Percentiles rank a stretch among this genome's conserved stretches.
phyloP scores from a whole-genome alignment of 2,888 invertebrate species.

The Dichetophora obliterata region DNA sequence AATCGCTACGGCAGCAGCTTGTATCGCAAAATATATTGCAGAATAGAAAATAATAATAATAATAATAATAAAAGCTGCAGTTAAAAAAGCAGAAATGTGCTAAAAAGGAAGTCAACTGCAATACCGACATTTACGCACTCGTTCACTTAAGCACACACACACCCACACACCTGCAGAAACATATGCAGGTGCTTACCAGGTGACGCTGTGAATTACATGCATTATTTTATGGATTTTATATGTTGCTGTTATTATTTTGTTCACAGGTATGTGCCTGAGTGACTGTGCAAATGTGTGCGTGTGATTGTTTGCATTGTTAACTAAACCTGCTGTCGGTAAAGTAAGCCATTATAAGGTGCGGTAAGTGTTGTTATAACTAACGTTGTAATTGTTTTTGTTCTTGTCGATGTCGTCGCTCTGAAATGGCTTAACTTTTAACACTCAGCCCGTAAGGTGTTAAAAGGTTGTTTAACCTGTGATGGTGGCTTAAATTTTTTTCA shows the following conservation, averaged over 20 bases:
- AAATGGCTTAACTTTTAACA: conserved; percentile 12
- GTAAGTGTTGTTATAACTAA: conserved; percentile 23
- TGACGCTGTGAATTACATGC: conserved; percentile 9
- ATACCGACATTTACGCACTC: neutral
- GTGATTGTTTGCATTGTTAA: neutral
- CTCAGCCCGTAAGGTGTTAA: neutral
- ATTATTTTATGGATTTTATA: conserved; percentile 4
- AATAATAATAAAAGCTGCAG: conserved; percentile 8
- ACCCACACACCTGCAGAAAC: neutral
- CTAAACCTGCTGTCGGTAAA: neutral
- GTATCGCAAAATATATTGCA: neutral
- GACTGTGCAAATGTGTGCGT: neutral
- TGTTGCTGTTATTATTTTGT: conserved; percentile 1
- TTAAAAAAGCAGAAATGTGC: neutral
- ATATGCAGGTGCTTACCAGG: neutral
- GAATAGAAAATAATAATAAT: conserved; percentile 1
- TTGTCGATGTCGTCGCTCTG: neutral
- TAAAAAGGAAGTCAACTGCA: conserved; percentile 6
- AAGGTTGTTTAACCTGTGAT: conserved; percentile 8
- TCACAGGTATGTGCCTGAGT: neutral
- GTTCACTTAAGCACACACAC: neutral
- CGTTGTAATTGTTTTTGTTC: neutral
- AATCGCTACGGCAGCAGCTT: neutral
- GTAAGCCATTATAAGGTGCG: conserved; percentile 30
- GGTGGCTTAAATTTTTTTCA: neutral